A percentile compares a stretch with the other conserved stretches of the same genome.
phyloP scores from a whole-genome alignment of 2,113 vertebrate species.

The Puntigrus tetrazona region DNA sequence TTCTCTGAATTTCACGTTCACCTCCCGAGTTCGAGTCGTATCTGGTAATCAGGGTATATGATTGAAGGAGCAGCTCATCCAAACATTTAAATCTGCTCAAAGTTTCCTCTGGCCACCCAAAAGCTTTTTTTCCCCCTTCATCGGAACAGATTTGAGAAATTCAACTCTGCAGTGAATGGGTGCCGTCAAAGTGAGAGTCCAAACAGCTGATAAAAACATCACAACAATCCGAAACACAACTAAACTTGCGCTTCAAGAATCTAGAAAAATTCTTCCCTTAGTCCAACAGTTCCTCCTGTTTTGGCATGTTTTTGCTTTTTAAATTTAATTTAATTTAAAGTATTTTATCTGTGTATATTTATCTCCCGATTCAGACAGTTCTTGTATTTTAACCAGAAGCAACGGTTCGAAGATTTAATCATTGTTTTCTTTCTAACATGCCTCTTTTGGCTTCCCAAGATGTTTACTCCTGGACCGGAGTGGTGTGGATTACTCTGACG shows the following conservation, averaged over 20 bases:
- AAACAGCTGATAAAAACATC: not conserved
- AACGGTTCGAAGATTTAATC: not conserved
- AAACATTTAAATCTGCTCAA: not conserved
- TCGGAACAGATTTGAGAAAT: not conserved
- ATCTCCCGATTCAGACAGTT: not conserved
- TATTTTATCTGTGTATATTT: too few species aligned
- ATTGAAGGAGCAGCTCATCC: not conserved
- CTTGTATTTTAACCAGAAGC: not conserved
- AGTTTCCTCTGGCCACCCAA: too few species aligned
- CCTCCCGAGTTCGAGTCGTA: conserved; percentile 97
- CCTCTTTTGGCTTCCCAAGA: not conserved
- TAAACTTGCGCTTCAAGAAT: not conserved
- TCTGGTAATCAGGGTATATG: conserved; percentile 65
- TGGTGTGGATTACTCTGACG: not conserved
- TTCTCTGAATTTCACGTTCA: conserved; percentile 93
- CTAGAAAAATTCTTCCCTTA: not conserved
- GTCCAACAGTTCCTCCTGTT: not conserved
- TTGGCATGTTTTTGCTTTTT: too few species aligned
- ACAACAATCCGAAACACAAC: not conserved
- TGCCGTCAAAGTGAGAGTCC: not conserved
- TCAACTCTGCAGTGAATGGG: not conserved
- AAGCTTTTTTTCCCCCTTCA: too few species aligned
- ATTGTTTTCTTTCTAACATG: not conserved
- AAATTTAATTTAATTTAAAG: too few species aligned
- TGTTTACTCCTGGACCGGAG: not conserved